Evolutionary conservation across 2,797 vertebrate genomes (phyloP).

Genomic region (Sylvia borin): DNA sequence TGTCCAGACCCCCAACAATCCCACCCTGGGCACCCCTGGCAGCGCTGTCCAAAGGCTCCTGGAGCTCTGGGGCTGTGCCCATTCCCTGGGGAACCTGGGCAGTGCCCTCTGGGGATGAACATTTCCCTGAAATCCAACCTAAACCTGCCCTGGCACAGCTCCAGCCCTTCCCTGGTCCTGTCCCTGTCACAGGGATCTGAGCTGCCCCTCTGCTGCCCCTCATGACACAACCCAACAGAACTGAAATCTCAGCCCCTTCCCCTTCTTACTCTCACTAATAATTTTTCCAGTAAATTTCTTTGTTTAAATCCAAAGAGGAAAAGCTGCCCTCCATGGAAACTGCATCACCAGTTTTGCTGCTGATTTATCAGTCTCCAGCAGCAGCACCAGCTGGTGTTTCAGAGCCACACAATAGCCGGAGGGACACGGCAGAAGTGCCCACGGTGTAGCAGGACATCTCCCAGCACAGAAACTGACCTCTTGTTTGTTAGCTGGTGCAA

Average conservation of each 20-base stretch:
- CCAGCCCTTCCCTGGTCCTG: neutral
- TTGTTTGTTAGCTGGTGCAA: neutral
- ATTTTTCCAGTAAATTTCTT: neutral
- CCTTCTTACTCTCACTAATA: neutral
- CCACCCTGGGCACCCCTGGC: neutral
- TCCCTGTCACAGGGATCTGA: neutral
- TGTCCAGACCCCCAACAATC: rapidly evolving
- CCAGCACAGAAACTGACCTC: rapidly evolving
- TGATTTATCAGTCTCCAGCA: neutral
- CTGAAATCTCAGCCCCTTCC: neutral
- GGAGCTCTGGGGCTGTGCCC: neutral
- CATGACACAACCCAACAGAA: neutral
- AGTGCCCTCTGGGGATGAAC: neutral
- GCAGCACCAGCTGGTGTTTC: neutral
- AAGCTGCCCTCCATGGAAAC: neutral
- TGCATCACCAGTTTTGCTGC: neutral
- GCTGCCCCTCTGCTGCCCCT: neutral
- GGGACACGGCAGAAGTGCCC: neutral
- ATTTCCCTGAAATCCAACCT: neutral
- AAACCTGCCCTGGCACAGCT: too few relatives aligned
- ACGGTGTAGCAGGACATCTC: neutral
- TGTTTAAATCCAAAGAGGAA: neutral
- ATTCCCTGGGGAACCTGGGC: neutral
- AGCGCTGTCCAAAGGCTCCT: rapidly evolving
- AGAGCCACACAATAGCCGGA: rapidly evolving